Evolutionary conservation across 23 tunicate species (phyloP), one percentile per base, ranked within the genome.

Genomic region (Styela plicata): DNA sequence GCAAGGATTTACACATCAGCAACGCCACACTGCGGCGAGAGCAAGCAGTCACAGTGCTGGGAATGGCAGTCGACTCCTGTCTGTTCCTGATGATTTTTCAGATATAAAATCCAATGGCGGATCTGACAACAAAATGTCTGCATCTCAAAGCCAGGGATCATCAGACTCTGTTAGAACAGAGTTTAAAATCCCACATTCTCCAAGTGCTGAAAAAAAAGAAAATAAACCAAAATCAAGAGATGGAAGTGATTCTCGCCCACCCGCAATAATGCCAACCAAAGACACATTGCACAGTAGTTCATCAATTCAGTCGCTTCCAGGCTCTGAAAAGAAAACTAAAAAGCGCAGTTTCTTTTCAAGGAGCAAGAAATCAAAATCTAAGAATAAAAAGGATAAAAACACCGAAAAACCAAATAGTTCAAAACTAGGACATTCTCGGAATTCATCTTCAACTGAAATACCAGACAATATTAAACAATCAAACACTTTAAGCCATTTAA

Each of bases 1-100:
- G 91, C 85, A 82, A 5, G 91, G 91, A 16, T 52, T 77, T 20
- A 86, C 13, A 13, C 57, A 44, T 44, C 57, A 44, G 13, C 57
- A 44, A 44, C 57, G 57, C 7, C 57, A 44, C 13, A 44, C 57
- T 44, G 57, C 13, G 57, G 57, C 31, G 13, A 21, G 71, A 18
- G 31, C 71, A 67, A 67, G 71, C 71, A 67, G 71, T 67, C 31
- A 27, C 71, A 67, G 71, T 67, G 24, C 71, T 16, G 31, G 71
- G 22, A 67, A 29, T 67, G 22, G 16, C 30, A 29, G 24, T 67
- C 7, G 57, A 44, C 13, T 44, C 10, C 57, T 44, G 10, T 44
- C 57, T 5, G 57, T 44, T 44, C 57, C 57, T 5, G 57, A 44
- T 44, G 57, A 44, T 44, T 44, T 44, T 5, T 44, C 57, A 44